Evolutionary conservation across 2,113 vertebrate genomes (phyloP).

Genomic region (Cebus imitator): DNA sequence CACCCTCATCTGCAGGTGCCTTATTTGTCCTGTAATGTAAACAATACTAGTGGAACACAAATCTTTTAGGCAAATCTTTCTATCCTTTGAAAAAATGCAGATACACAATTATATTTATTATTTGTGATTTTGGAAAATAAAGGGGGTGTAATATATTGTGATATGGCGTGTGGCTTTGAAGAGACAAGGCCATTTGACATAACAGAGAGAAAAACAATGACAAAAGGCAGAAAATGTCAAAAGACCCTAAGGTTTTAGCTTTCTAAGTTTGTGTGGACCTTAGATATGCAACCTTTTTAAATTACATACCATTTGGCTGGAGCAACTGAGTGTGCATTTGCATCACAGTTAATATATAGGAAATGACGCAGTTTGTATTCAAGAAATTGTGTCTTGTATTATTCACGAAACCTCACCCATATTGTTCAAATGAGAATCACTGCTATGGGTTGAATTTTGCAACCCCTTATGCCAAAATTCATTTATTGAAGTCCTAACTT

Average conservation of each 20-base stretch:
- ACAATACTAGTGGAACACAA: background rate
- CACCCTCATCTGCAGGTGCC: background rate
- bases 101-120: background rate
- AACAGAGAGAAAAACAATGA: background rate
- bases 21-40: background rate
- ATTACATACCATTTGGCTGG: background rate
- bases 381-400: background rate
- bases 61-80: background rate
- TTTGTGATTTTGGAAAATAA: background rate
- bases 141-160: background rate
- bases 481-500: background rate
- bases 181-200: background rate
- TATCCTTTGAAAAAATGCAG: background rate
- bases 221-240: background rate
- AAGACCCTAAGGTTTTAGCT: fast-evolving
- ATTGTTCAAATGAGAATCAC: background rate
- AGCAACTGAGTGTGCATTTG: background rate
- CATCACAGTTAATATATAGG: background rate
- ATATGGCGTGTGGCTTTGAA: background rate
- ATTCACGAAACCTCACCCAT: background rate
- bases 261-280: fast-evolving
- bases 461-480: background rate
- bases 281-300: background rate
- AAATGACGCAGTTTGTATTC: background rate
- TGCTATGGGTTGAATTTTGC: background rate